phyloP scores from a whole-genome alignment of 2,797 vertebrate genomes.

The Hephaestus fuliginosus region DNA sequence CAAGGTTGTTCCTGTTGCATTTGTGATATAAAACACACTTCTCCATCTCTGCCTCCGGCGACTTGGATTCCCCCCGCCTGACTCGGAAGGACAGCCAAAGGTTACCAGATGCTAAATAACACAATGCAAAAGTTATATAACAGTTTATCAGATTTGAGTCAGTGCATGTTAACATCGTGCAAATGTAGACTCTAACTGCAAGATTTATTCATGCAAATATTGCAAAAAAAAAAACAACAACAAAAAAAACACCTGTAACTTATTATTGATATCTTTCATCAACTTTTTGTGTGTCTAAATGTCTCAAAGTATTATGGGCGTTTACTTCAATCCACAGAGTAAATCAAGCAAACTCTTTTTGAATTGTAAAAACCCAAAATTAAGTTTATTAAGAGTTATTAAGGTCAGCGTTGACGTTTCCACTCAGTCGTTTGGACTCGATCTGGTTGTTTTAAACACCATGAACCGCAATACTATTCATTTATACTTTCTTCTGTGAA shows the following conservation, averaged over 20 bases:
- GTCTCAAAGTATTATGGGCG: not conserved
- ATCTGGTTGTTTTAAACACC: not conserved
- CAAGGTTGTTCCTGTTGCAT: conserved; percentile 60
- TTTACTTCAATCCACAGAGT: not conserved
- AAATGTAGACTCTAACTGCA: conserved; percentile 5
- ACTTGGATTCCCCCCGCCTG: conserved; percentile 60
- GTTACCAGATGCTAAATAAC: conserved; percentile 79
- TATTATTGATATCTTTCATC: conserved; percentile 29
- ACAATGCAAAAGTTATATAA: conserved; percentile 66
- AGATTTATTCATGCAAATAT: conserved; percentile 10
- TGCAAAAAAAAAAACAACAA: not conserved
- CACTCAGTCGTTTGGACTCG: not conserved
- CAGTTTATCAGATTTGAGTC: conserved; percentile 64
- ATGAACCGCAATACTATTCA: not conserved
- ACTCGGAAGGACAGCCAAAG: conserved; percentile 71
- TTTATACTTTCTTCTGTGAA: no score
- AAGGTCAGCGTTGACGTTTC: not conserved
- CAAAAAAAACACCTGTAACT: not conserved
- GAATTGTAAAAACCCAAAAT: not conserved
- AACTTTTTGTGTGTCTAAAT: not conserved
- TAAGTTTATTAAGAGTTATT: not conserved
- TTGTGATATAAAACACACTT: conserved; percentile 72
- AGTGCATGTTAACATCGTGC: conserved; percentile 41
- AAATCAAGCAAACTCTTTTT: not conserved
- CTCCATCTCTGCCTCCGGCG: conserved; percentile 66